These are phyloP conservation scores for Pseudonaja textilis DNA, from an alignment of 2,113 vertebrate species.

Conservation along the genomic window DNA sequence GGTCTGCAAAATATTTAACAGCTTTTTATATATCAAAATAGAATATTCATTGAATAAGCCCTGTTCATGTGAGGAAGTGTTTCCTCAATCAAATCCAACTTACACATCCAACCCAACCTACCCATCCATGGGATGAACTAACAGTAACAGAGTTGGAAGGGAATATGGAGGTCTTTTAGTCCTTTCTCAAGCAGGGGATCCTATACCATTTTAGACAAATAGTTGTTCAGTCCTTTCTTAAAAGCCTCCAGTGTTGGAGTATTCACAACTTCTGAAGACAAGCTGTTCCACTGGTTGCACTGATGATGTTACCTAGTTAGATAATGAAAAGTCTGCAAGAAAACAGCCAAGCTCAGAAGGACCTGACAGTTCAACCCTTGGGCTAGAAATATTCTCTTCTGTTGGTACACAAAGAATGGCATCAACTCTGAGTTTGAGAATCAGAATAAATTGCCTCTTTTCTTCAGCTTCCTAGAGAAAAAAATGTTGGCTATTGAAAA, in stretches of 20 bases:
- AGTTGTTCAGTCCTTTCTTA: background rate
- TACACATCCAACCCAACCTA: background rate
- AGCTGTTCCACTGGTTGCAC: background rate
- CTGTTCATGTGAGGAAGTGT: background rate
- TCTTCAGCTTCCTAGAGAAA: constrained; percentile 73
- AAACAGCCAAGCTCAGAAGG: background rate
- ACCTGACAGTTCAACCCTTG: background rate
- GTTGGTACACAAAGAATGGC: background rate
- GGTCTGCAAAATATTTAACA: background rate
- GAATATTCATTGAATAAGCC: background rate
- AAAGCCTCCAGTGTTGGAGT: background rate
- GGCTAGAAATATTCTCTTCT: background rate
- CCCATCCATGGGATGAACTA: background rate
- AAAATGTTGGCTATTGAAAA: constrained; percentile 72
- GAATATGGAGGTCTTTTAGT: background rate
- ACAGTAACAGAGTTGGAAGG: background rate
- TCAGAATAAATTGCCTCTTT: background rate
- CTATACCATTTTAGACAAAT: background rate
- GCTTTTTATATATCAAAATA: background rate
- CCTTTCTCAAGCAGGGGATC: background rate
- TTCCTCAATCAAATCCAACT: too few relatives aligned
- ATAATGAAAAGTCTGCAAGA: background rate
- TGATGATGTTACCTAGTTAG: background rate
- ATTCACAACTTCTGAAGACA: background rate
- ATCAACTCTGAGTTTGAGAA: background rate